A percentile compares a stretch with the other conserved stretches of the same genome.
Conservation (phyloP, 1,140 invertebrate genomes). For the Heliconius melpomene region DNA sequence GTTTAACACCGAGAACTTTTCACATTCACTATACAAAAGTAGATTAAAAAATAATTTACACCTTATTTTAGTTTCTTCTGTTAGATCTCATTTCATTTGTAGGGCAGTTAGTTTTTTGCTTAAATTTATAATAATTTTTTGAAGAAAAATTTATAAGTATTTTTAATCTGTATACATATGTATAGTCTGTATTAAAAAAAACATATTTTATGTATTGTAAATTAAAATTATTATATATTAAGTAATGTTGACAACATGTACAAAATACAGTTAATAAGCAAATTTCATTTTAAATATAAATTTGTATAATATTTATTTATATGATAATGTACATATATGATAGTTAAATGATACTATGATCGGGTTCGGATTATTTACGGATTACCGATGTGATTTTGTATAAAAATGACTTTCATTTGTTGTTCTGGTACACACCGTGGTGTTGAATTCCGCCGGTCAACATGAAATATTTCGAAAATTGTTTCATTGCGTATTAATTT, state of each 20-base stretch:
- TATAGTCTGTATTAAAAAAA: neutral
- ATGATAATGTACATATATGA: neutral
- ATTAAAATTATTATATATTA: neutral
- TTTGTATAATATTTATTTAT: neutral
- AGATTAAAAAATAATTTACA: neutral
- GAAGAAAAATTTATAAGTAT: neutral
- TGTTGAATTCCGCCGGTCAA: too few species aligned
- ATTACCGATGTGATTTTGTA: too few species aligned
- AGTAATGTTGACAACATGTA: neutral
- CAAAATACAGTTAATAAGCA: neutral
- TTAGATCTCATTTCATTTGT: constrained; percentile 9
- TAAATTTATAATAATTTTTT: neutral
- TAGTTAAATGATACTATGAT: too few species aligned
- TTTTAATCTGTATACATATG: neutral
- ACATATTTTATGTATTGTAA: constrained; percentile 1
- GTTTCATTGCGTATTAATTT: too few species aligned
- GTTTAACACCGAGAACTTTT: neutral
- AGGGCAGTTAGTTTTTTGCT: neutral
- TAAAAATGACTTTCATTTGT: too few species aligned
- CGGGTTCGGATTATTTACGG: neutral
- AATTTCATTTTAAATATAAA: neutral
- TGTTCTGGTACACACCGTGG: too few species aligned
- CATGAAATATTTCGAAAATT: too few species aligned
- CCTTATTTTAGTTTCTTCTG: neutral
- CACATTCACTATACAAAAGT: neutral